Percentiles rank a stretch among this genome's conserved stretches.
These are phyloP conservation scores for Nothobranchius furzeri DNA, from an alignment of 2,113 vertebrate genomes.

Conservation along the genomic window DNA sequence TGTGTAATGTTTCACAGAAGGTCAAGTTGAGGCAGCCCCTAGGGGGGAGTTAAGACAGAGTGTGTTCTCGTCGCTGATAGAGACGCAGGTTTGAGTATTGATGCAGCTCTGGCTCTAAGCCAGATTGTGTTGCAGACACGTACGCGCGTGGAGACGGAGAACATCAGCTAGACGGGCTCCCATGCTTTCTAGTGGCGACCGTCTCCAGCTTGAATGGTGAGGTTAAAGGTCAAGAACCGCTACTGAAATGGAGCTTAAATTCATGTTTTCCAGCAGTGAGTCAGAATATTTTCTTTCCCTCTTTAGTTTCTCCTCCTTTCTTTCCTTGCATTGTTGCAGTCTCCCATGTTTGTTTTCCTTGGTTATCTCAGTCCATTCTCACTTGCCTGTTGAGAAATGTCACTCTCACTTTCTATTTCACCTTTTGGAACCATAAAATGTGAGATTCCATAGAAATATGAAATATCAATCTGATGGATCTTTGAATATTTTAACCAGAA, in stretches of 20 bases:
- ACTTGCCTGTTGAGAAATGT: background rate
- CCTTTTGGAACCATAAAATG: background rate
- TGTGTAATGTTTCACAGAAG: constrained; percentile 1
- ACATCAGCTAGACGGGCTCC: background rate
- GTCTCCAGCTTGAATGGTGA: background rate
- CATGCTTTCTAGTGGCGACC: no score
- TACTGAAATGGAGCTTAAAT: constrained; percentile 4
- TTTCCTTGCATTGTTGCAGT: background rate
- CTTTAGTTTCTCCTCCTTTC: background rate
- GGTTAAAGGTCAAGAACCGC: constrained; percentile 3
- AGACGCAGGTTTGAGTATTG: constrained; percentile 24
- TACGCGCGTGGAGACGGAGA: background rate
- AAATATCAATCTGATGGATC: no score
- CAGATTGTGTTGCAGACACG: background rate
- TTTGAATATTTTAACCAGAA: no score
- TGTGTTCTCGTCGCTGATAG: constrained; percentile 24
- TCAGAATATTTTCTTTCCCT: background rate
- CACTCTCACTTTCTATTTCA: background rate
- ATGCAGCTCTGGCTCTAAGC: constrained; percentile 15
- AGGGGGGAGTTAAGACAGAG: constrained; percentile 19
- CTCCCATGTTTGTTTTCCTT: background rate
- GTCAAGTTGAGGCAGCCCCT: constrained; percentile 19
- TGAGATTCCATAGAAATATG: no score
- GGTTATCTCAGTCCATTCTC: background rate
- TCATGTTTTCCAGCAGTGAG: background rate